Percentiles rank a stretch among this genome's conserved stretches.
These are phyloP conservation scores for Epizoanthus rinbou DNA, from an alignment of 92 coral and sea anemone genomes.

Conservation along the genomic window DNA sequence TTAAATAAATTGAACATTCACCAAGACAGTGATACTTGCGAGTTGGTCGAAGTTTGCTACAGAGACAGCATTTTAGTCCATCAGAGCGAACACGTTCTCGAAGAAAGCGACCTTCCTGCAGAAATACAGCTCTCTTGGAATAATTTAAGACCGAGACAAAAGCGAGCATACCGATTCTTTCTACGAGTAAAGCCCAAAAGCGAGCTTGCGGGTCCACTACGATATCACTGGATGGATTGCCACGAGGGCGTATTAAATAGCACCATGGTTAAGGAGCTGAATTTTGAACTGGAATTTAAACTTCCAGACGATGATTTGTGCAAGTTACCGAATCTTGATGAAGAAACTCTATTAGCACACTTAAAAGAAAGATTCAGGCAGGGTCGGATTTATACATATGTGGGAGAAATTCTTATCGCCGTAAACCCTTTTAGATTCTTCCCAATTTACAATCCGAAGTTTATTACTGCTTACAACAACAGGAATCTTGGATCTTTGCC, in stretches of 20 bases:
- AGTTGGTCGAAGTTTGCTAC: slow-evolving; percentile 97
- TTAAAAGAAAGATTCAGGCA: slow-evolving; percentile 82
- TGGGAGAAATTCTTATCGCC: slow-evolving; percentile 95
- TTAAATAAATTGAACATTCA: slow-evolving; percentile 80
- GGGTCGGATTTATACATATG: slow-evolving; percentile 95
- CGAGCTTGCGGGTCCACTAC: slow-evolving; percentile 66
- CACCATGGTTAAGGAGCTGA: slow-evolving; percentile 53
- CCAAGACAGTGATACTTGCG: slow-evolving; percentile 84
- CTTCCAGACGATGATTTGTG: slow-evolving; percentile 94
- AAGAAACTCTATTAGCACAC: slow-evolving; percentile 84
- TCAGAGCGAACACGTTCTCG: slow-evolving; percentile 82
- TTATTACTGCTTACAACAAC: slow-evolving; percentile 84
- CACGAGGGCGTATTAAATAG: slow-evolving; percentile 79
- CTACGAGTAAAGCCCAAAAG: slow-evolving; percentile 72
- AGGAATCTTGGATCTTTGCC: slow-evolving; percentile 91
- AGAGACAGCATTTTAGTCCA: slow-evolving; percentile 86
- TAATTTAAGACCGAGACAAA: slow-evolving; percentile 70
- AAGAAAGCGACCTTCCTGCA: slow-evolving; percentile 81
- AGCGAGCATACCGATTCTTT: slow-evolving; percentile 83
- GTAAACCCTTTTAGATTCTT: slow-evolving; percentile 97
- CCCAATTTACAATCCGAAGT: slow-evolving; percentile 99
- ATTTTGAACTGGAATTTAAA: slow-evolving; percentile 76
- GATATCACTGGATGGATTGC: slow-evolving; percentile 97
- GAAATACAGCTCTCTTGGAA: slow-evolving; percentile 87
- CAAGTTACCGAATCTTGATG: slow-evolving; percentile 82